Evolutionary conservation across 2,113 vertebrate species (phyloP).

Genomic region (Diphyllodes magnificus): DNA sequence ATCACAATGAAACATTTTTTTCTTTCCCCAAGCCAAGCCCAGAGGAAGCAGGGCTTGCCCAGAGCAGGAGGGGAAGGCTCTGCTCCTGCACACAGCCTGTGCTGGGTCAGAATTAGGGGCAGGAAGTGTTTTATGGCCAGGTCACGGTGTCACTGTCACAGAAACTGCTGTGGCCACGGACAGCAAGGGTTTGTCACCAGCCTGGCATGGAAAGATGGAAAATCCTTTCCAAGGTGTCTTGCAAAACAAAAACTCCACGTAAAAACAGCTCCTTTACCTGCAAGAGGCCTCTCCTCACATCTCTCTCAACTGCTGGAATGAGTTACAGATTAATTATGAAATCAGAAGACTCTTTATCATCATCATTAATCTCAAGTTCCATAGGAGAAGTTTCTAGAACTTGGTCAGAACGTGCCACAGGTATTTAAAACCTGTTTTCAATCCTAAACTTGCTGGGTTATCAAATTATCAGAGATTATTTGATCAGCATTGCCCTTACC

Average conservation of each 20-base stretch:
- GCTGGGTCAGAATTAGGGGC: not conserved
- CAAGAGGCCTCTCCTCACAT: not conserved
- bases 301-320: not conserved
- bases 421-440: not conserved
- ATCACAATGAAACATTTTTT: not conserved
- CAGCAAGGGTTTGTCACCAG: not conserved
- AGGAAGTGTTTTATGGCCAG: not conserved
- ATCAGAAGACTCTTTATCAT: not conserved
- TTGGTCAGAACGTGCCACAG: not conserved
- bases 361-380: not conserved
- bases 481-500: not conserved
- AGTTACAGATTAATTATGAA: not conserved
- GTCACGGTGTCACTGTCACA: not conserved
- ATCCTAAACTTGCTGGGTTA: not conserved
- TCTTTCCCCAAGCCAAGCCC: not conserved
- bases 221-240: not conserved
- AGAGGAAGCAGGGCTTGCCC: not conserved
- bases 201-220: not conserved
- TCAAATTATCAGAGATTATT: not conserved
- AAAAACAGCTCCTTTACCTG: not conserved
- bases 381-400: not conserved
- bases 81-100: not conserved
- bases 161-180: rapidly evolving
- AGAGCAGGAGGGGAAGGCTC: not conserved
- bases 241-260: not conserved